A percentile compares a stretch with the other conserved stretches of the same genome.
Evolutionary conservation across 2,113 vertebrate genomes (phyloP).

Genomic region (Lathamus discolor): DNA sequence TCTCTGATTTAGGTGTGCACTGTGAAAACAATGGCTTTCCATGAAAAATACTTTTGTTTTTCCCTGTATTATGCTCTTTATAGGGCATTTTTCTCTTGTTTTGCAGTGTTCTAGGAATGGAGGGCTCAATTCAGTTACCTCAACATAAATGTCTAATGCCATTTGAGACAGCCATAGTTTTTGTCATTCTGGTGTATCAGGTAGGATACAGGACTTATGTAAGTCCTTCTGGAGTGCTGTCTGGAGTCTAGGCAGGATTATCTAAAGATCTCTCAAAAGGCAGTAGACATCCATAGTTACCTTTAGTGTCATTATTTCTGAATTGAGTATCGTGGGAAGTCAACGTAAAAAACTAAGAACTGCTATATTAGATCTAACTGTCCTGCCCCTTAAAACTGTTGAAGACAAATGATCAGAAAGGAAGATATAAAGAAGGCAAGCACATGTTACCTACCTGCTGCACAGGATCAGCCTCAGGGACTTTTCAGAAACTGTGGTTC

Average conservation of each 20-base stretch:
- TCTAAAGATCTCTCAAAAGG: background rate
- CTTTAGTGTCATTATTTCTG: background rate
- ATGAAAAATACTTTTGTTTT: background rate
- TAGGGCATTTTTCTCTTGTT: background rate
- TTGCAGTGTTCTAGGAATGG: background rate
- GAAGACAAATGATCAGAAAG: background rate
- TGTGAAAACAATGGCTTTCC: background rate
- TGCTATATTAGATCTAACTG: background rate
- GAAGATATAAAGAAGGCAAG: background rate
- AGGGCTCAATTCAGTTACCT: background rate
- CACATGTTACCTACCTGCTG: background rate
- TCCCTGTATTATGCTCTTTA: background rate
- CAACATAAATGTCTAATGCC: background rate
- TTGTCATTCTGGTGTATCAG: accelerated
- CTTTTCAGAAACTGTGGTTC: background rate
- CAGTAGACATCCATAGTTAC: background rate
- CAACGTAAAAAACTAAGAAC: background rate
- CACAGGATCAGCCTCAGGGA: too few relatives aligned
- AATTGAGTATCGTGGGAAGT: background rate
- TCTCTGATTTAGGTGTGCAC: background rate
- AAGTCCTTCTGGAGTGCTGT: background rate
- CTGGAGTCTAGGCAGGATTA: background rate
- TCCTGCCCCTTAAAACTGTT: background rate
- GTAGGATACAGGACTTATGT: background rate
- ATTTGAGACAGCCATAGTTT: background rate